phyloP scores from a whole-genome alignment of 1,140 invertebrate species.

The Nebria ingens region DNA sequence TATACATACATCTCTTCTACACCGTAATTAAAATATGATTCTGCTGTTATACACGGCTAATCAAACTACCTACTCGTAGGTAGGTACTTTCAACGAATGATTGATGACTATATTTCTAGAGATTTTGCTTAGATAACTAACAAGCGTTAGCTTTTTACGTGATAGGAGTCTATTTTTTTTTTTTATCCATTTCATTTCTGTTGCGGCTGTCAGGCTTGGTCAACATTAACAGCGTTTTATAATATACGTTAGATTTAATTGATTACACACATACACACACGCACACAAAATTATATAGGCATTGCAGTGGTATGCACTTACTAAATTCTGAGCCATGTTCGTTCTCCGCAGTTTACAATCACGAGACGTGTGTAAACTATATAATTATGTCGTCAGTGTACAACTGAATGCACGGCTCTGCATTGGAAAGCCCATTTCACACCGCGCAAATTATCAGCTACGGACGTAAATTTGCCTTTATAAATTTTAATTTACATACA shows the following conservation, averaged over 20 bases:
- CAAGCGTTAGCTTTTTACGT: constrained; percentile 3
- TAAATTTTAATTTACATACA: too few relatives aligned
- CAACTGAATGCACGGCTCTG: neutral
- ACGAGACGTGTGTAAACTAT: neutral
- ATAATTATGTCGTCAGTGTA: constrained; percentile 7
- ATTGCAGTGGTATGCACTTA: neutral
- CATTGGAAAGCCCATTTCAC: neutral
- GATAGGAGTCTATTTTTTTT: neutral
- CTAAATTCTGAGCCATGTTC: neutral
- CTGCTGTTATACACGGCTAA: neutral
- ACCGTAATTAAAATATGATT: neutral
- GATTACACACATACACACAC: neutral
- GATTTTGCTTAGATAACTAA: constrained; percentile 4
- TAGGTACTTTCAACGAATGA: neutral
- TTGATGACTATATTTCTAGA: constrained; percentile 4
- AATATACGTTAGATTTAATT: constrained; percentile 5
- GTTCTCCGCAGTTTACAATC: neutral
- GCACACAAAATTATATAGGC: neutral
- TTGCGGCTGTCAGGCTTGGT: constrained; percentile 2
- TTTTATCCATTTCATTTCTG: too few relatives aligned
- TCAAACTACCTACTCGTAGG: neutral
- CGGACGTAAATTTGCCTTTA: too few relatives aligned
- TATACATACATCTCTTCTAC: too few relatives aligned
- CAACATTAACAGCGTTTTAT: constrained; percentile 9
- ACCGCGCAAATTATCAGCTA: too few relatives aligned